These are phyloP conservation scores for Heteromormyrus szaboi DNA, from an alignment of 2,797 vertebrate genomes.

Conservation along the genomic window DNA sequence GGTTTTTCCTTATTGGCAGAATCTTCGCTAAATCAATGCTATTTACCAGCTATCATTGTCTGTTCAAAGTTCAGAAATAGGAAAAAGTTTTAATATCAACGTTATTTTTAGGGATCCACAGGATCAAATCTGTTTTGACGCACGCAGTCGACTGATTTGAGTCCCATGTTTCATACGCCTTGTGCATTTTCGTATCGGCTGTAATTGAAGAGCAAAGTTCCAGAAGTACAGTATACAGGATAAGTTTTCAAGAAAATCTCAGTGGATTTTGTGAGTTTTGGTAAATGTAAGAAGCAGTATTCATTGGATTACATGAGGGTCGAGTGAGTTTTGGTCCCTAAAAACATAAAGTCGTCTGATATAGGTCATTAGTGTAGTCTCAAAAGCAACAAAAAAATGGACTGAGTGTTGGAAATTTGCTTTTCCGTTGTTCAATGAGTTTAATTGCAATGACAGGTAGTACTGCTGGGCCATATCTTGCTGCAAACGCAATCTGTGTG, in stretches of 20 bases:
- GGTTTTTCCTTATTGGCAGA: conserved; percentile 39
- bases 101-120: neutral
- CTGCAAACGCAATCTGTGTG: neutral
- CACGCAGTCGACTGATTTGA: neutral
- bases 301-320: neutral
- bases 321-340: neutral
- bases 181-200: neutral
- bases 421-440: neutral
- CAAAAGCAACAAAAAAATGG: neutral
- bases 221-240: neutral
- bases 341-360: neutral
- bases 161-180: neutral
- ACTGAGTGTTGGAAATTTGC: neutral
- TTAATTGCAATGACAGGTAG: neutral
- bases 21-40: neutral
- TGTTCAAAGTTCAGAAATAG: neutral
- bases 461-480: neutral
- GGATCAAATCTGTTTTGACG: neutral
- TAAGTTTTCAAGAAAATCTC: neutral
- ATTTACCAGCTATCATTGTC: neutral
- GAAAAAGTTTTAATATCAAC: neutral
- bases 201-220: neutral
- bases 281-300: neutral
- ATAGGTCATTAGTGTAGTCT: neutral
- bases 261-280: neutral